Evolutionary conservation across 2,113 vertebrate genomes (phyloP).

Genomic region (Sialia sialis): DNA sequence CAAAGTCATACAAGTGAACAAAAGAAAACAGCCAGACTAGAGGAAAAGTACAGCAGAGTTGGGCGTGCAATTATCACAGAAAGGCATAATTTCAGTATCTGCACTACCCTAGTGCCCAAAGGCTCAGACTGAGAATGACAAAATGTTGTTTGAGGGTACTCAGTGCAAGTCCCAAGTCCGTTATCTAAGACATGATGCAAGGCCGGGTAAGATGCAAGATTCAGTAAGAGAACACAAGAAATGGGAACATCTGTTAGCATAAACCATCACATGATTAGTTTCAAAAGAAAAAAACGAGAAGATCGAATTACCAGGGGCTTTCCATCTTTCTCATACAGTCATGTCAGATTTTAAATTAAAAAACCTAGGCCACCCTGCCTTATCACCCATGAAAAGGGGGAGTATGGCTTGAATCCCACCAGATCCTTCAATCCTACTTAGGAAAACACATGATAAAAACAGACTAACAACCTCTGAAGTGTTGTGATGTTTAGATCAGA

Average conservation of each 20-base stretch:
- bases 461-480: not conserved
- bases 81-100: not conserved
- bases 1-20: not conserved
- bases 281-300: not conserved
- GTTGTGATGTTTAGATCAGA: not conserved
- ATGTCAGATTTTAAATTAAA: not conserved
- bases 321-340: not conserved
- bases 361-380: not conserved
- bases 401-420: not conserved
- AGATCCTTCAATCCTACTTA: not conserved
- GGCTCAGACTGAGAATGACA: not conserved
- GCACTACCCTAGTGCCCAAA: not conserved
- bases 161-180: not conserved
- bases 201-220: not conserved
- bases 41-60: not conserved
- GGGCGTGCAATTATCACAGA: not conserved
- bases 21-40: not conserved
- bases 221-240: not conserved
- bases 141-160: not conserved
- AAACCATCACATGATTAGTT: not conserved
- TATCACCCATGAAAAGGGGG: not conserved
- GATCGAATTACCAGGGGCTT: not conserved
- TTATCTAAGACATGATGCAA: not conserved
- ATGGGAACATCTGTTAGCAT: not conserved
- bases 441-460: not conserved